Evolutionary conservation across 2,113 vertebrate genomes (phyloP).

Genomic region (Apodemus speciosus): DNA sequence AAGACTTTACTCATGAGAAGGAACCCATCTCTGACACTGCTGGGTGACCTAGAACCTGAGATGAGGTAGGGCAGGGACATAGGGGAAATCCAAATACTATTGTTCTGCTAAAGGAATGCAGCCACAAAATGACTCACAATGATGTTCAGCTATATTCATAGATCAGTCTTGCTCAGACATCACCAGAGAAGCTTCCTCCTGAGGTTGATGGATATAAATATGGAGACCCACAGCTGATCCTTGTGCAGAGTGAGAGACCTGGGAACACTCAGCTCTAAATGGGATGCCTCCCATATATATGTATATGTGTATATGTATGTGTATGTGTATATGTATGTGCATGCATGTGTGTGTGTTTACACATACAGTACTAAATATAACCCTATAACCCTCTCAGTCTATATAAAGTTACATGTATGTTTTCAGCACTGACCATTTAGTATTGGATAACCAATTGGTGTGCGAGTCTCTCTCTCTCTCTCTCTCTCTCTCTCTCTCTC

Average conservation of each 20-base stretch:
- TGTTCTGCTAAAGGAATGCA: neutral
- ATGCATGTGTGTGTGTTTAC: too few relatives aligned
- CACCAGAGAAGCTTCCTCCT: neutral
- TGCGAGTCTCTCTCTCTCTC: neutral
- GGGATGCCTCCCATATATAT: neutral
- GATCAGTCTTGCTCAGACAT: neutral
- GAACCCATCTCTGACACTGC: neutral
- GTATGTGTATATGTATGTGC: neutral
- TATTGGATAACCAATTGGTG: neutral
- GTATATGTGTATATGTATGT: neutral
- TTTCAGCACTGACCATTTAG: neutral
- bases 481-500: neutral
- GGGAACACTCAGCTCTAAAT: neutral
- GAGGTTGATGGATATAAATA: neutral
- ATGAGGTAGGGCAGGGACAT: neutral
- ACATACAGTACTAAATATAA: neutral
- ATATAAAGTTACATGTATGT: neutral
- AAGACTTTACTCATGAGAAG: neutral
- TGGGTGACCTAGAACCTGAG: neutral
- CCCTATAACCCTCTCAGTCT: neutral
- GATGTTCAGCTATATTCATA: neutral
- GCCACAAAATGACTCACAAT: too few relatives aligned
- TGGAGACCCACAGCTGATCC: neutral
- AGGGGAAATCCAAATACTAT: neutral
- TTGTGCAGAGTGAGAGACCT: neutral